Evolutionary conservation across 2,113 vertebrate species (phyloP), one percentile per base, ranked within the genome.

Genomic region (Puffinus mauretanicus): DNA sequence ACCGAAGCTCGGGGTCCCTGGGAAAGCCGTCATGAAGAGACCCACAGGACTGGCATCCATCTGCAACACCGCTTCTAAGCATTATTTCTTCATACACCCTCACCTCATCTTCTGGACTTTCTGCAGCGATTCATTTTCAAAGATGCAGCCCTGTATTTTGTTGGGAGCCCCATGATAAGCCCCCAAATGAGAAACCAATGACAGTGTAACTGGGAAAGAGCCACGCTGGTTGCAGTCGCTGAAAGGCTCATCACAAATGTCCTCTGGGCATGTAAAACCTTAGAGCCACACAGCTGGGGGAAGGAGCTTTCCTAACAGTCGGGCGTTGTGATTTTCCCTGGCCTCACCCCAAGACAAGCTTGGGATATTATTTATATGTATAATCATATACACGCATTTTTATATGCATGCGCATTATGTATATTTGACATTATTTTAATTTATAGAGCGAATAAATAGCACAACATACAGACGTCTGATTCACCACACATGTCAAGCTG

Each of bases 321-420:
- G 24, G n/a, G 40, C 6, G 3, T 1, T 1, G 29, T 0, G 7
- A 25, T 34, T 51, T 38, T 38, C 13, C 51, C 27, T 54, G 57
- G 57, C n/a, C 32, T 47, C 29, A 30, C 13, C 52, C 46, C 49
- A 75, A 46, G 44, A 34, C 4, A 58, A 51, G 26, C 46, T 0
- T n/a, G 64, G 34, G 70, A 34, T 44, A 58, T 32, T 44, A 14
- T 6, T 42, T 4, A 14, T 2, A 52, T 8, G 9, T 78, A 65
- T n/a, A 70, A 46, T 17, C 49, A 32, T 2, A 51, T 6, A 20
- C 54, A 27, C 3, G 5, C 21, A 4, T 24, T 44, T 47, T 67
- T 40, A 25, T 38, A 34, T 30, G 21, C 42, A 29, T 7, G 26
- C 13, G 3, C 36, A 42, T 47, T 36, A 17, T 16, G 11, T 16